These are phyloP conservation scores for Nomia melanderi DNA, from an alignment of 1,140 invertebrate species.

Conservation along the genomic window DNA sequence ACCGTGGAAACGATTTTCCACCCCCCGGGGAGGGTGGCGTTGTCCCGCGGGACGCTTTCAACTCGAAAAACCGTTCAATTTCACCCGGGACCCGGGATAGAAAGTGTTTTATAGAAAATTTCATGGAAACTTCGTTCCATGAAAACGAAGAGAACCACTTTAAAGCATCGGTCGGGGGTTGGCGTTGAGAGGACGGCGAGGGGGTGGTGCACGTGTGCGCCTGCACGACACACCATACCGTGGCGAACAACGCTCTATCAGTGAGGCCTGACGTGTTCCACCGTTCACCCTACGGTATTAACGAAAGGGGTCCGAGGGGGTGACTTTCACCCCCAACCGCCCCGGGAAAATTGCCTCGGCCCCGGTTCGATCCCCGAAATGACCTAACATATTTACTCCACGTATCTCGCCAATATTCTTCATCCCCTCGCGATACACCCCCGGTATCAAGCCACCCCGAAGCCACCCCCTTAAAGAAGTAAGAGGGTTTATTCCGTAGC, in stretches of 20 bases:
- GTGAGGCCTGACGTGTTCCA: neutral
- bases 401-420: slow-evolving; percentile 8
- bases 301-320: neutral
- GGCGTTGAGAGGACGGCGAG: too few relatives aligned
- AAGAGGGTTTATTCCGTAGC: neutral
- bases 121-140: slow-evolving; percentile 15
- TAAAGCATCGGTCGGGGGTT: neutral
- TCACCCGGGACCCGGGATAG: neutral
- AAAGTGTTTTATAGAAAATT: slow-evolving; percentile 2
- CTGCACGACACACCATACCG: neutral
- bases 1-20: neutral
- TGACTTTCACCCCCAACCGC: slow-evolving; percentile 15
- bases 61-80: slow-evolving; percentile 4
- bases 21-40: neutral
- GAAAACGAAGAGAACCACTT: slow-evolving; percentile 1
- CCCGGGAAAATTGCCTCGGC: slow-evolving; percentile 8
- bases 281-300: slow-evolving; percentile 11
- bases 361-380: slow-evolving; percentile 3
- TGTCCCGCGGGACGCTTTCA: neutral
- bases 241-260: neutral
- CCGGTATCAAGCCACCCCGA: neutral
- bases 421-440: neutral
- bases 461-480: too few relatives aligned
- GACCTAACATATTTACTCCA: slow-evolving; percentile 6
- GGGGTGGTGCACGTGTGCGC: too few relatives aligned